These are phyloP conservation scores for Ptychodera flava DNA, from an alignment of 35 echinoderm and acorn worm genomes.

Conservation along the genomic window DNA sequence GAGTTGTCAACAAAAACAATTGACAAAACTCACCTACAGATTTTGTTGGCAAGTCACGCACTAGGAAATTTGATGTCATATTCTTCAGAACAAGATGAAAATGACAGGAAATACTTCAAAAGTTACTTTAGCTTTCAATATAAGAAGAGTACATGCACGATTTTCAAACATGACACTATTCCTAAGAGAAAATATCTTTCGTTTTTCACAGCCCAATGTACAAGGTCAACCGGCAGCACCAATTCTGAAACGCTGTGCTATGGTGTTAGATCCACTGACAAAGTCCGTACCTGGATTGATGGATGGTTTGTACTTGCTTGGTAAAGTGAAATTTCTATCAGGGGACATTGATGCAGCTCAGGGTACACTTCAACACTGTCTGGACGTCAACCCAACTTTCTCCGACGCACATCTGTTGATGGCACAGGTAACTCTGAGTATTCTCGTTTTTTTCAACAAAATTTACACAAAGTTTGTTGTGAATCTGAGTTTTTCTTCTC, in stretches of 20 bases:
- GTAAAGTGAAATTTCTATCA: constrained; percentile 66
- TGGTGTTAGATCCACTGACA: constrained; percentile 73
- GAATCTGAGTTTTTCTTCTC: neutral
- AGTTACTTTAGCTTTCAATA: too few relatives aligned
- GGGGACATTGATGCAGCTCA: constrained; percentile 81
- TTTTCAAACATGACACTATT: too few relatives aligned
- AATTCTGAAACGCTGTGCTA: constrained; percentile 55
- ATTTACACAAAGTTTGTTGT: constrained; percentile 2
- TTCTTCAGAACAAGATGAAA: too few relatives aligned
- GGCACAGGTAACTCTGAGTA: constrained; percentile 70
- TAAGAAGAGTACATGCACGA: too few relatives aligned
- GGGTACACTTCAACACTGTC: constrained; percentile 75
- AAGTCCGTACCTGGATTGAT: constrained; percentile 86
- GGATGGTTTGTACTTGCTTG: constrained; percentile 67
- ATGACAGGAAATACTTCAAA: too few relatives aligned
- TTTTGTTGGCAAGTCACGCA: too few relatives aligned
- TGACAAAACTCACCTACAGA: too few relatives aligned
- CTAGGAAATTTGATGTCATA: too few relatives aligned
- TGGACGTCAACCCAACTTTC: constrained; percentile 82
- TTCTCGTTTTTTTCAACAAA: neutral
- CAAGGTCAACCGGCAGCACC: constrained; percentile 68
- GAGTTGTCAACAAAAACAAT: too few relatives aligned
- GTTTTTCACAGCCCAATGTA: constrained; percentile 51
- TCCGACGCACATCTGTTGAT: constrained; percentile 92
- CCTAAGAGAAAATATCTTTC: too few relatives aligned